These are phyloP conservation scores for Penaeus japonicus DNA, from an alignment of 1,140 invertebrate genomes.

Conservation along the genomic window DNA sequence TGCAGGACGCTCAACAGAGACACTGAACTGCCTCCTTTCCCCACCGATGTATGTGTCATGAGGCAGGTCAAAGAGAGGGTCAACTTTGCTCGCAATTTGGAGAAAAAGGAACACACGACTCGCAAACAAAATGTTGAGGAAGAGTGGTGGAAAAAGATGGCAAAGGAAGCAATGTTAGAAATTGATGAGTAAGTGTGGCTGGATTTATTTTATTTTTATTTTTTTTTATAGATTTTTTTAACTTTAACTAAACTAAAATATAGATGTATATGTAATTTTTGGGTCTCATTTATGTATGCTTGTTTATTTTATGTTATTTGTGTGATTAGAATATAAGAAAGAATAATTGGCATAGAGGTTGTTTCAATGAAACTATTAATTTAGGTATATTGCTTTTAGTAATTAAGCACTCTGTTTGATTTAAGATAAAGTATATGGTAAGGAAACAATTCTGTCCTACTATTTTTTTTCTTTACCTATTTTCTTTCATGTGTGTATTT, in stretches of 20 bases:
- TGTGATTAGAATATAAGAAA: no score
- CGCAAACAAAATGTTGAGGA: constrained; percentile 75
- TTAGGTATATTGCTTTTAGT: no score
- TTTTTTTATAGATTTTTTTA: no score
- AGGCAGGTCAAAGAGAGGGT: constrained; percentile 74
- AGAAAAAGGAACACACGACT: constrained; percentile 76
- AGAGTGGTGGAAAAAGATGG: constrained; percentile 84
- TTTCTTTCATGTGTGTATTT: not conserved
- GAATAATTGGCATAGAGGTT: no score
- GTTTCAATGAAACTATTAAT: no score
- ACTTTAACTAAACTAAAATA: no score
- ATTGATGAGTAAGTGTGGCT: constrained; percentile 74
- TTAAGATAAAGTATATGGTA: no score
- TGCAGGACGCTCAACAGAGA: constrained; percentile 83
- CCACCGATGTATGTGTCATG: constrained; percentile 76
- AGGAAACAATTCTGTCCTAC: not conserved
- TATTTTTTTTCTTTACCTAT: not conserved
- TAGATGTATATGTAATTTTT: no score
- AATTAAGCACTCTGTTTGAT: no score
- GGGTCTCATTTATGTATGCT: no score
- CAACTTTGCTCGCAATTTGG: constrained; percentile 79
- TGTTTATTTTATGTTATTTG: no score
- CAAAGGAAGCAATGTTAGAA: constrained; percentile 86
- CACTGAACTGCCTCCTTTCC: constrained; percentile 83
- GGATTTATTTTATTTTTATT: no score